phyloP scores from a whole-genome alignment of 2,888 invertebrate species.

The Alcis repandata region DNA sequence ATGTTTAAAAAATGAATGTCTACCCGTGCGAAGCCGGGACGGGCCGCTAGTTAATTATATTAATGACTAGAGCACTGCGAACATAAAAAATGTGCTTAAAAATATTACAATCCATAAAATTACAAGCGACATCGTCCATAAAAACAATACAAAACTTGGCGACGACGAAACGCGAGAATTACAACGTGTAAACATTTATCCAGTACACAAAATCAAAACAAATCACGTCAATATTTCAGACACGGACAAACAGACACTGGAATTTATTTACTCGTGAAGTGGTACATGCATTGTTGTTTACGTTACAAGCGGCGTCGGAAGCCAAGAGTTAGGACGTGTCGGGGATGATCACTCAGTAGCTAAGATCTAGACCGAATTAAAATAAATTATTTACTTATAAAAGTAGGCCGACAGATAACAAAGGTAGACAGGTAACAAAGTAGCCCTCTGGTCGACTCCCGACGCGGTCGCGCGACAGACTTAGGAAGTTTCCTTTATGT shows the following conservation, averaged over 20 bases:
- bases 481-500: no score
- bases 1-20: no score
- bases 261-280: conserved; percentile 36
- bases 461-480: no score
- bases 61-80: no score
- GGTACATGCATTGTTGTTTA: conserved; percentile 41
- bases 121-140: neutral
- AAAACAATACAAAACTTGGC: neutral
- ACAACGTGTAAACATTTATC: conserved; percentile 27
- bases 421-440: no score
- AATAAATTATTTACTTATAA: no score
- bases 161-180: conserved; percentile 14
- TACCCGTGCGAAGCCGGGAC: no score
- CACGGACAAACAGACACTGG: conserved; percentile 35
- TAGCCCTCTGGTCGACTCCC: no score
- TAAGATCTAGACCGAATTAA: conserved; percentile 4
- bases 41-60: no score
- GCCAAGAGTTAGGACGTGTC: conserved; percentile 22
- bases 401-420: no score
- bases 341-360: conserved; percentile 15
- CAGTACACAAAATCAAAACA: conserved; percentile 40
- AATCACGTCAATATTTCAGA: conserved; percentile 40
- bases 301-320: conserved; percentile 37
- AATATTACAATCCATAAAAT: neutral
- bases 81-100: no score